These are phyloP conservation scores for Eutolmus rufibarbis DNA, from an alignment of 2,888 invertebrate species.

Conservation along the genomic window DNA sequence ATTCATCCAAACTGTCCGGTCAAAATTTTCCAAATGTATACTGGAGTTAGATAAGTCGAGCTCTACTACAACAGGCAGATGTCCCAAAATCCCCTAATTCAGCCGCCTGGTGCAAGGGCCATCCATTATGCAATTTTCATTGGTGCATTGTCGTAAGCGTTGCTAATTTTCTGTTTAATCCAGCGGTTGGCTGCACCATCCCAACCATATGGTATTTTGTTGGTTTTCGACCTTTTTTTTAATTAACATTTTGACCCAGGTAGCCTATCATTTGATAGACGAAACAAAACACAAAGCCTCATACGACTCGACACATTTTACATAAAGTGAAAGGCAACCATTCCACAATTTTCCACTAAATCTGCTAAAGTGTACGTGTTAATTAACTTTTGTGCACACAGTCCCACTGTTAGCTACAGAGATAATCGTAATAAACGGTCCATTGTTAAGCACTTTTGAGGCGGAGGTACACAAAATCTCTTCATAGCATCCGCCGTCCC, in stretches of 20 bases:
- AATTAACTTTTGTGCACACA: conserved; percentile 32
- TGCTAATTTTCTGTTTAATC: neutral
- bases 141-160: neutral
- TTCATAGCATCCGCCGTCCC: neutral
- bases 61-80: neutral
- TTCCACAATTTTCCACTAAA: conserved; percentile 24
- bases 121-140: neutral
- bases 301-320: neutral
- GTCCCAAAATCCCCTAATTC: neutral
- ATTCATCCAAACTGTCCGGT: neutral
- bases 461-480: neutral
- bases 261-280: neutral
- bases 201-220: neutral
- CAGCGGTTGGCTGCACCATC: neutral
- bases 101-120: neutral
- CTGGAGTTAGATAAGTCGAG: neutral
- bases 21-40: neutral
- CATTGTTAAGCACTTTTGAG: conserved; percentile 32
- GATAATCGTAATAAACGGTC: conserved; percentile 37
- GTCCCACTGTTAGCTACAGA: neutral
- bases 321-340: neutral
- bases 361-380: conserved; percentile 24
- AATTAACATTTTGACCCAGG: neutral
- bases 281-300: neutral
- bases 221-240: neutral